These are phyloP conservation scores for Aradus depressus DNA, from an alignment of 2,888 invertebrate species.

Conservation along the genomic window DNA sequence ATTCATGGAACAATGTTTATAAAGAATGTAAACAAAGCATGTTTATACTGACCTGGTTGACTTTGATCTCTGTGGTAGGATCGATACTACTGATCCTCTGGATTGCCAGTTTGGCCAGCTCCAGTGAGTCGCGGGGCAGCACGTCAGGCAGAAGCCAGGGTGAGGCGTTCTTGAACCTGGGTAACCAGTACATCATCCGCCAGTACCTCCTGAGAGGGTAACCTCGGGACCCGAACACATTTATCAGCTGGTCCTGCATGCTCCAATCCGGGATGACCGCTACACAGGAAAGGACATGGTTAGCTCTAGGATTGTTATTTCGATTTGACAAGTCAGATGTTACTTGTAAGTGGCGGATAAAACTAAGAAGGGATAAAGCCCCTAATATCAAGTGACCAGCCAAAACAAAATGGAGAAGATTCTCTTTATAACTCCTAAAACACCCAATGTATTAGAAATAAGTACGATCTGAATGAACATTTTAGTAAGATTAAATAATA, in stretches of 20 bases:
- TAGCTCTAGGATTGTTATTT: no score
- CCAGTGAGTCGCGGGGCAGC: constrained; percentile 62
- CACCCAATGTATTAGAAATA: no score
- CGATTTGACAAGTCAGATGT: no score
- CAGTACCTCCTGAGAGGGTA: constrained; percentile 61
- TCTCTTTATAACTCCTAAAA: no score
- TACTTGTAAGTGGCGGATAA: neutral
- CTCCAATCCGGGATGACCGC: constrained; percentile 86
- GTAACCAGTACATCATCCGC: constrained; percentile 84
- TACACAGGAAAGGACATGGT: constrained; percentile 36
- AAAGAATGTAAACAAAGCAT: no score
- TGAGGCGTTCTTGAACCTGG: constrained; percentile 82
- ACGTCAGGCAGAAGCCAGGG: constrained; percentile 74
- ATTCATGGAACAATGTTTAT: no score
- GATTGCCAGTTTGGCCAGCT: constrained; percentile 72
- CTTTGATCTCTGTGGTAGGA: constrained; percentile 50
- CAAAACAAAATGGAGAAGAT: neutral
- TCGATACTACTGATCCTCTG: constrained; percentile 75
- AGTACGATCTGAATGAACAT: neutral
- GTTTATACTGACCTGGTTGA: constrained; percentile 48
- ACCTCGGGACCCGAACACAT: constrained; percentile 71
- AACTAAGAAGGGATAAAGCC: neutral
- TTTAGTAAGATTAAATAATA: constrained; percentile 8
- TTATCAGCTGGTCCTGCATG: constrained; percentile 67
- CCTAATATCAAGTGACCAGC: neutral